phyloP scores from a whole-genome alignment of 2,797 vertebrate genomes.

The Molossus molossus region DNA sequence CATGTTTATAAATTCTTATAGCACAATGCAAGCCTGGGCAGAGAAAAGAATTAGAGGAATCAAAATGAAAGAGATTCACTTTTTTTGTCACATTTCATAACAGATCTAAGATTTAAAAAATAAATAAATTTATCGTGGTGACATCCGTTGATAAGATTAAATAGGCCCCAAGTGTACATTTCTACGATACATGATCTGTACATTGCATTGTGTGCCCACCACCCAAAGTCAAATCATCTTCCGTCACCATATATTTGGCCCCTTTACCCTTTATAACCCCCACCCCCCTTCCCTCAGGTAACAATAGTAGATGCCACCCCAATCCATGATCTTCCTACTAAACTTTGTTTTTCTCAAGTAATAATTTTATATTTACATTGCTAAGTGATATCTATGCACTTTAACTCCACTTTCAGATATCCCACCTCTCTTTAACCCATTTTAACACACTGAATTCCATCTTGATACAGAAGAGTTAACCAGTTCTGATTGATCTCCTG shows the following conservation, averaged over 20 bases:
- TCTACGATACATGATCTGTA: neutral
- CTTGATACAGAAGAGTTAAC: neutral
- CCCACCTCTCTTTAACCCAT: neutral
- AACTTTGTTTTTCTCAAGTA: neutral
- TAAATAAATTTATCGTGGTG: neutral
- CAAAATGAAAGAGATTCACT: neutral
- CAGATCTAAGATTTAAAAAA: neutral
- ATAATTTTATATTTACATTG: constrained; percentile 32
- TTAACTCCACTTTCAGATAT: neutral
- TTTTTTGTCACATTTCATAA: neutral
- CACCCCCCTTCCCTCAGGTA: neutral
- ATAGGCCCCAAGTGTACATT: neutral
- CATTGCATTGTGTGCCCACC: neutral
- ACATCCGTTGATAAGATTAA: neutral
- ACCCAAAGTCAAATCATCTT: neutral
- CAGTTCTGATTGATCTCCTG: neutral
- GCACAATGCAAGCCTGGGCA: neutral
- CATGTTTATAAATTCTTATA: neutral
- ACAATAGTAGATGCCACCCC: neutral
- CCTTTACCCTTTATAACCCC: neutral
- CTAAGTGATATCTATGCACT: neutral
- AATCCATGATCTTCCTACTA: neutral
- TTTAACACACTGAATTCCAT: neutral
- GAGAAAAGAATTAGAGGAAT: constrained; percentile 17
- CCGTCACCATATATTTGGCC: neutral